A percentile compares a stretch with the other conserved stretches of the same genome.
Evolutionary conservation across 2,113 vertebrate species (phyloP).

Genomic region (Actenoides lindsayi): DNA sequence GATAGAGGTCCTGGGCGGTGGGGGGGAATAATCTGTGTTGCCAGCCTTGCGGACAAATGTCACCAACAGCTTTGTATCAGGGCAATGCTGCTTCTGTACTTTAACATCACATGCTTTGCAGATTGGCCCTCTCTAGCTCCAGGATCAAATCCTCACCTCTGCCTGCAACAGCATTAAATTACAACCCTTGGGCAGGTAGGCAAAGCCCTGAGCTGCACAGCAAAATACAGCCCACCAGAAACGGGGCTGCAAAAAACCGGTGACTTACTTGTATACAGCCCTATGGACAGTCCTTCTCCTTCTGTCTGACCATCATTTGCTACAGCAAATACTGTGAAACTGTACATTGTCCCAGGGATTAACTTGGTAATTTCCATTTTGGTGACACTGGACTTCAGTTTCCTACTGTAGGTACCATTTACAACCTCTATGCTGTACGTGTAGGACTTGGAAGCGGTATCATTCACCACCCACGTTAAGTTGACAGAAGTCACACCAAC

Average conservation of each 20-base stretch:
- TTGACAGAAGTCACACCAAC: not conserved
- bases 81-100: not conserved
- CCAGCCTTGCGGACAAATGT: not conserved
- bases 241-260: fast-evolving
- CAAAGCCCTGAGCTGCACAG: not conserved
- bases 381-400: fast-evolving
- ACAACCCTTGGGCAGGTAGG: not conserved
- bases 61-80: not conserved
- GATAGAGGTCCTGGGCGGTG: fast-evolving
- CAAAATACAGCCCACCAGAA: fast-evolving
- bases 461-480: conserved; percentile 60
- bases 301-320: not conserved
- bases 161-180: not conserved
- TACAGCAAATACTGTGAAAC: not conserved
- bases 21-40: not conserved
- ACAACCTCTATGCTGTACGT: not conserved
- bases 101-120: not conserved
- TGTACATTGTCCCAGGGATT: not conserved
- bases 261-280: not conserved
- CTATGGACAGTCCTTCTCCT: not conserved
- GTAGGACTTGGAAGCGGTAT: not conserved
- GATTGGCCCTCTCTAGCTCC: not conserved
- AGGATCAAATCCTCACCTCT: not conserved
- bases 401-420: fast-evolving
- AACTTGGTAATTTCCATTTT: fast-evolving